These are phyloP conservation scores for Erebia epiphron DNA, from an alignment of 2,888 invertebrate species.

Conservation along the genomic window DNA sequence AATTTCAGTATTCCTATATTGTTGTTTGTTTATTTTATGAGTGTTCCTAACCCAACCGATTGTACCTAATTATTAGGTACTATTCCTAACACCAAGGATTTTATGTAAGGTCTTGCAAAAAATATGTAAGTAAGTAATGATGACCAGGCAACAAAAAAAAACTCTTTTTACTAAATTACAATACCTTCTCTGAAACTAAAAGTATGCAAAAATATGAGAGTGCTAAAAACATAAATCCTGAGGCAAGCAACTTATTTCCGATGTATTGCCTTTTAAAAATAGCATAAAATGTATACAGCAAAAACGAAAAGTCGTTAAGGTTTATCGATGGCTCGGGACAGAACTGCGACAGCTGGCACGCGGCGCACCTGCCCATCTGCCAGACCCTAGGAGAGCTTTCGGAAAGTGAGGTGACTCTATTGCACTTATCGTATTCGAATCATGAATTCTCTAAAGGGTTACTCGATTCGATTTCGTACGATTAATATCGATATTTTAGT, in stretches of 20 bases:
- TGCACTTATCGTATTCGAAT: neutral
- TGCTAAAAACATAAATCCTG: neutral
- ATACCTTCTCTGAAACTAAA: too few relatives aligned
- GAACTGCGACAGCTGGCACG: slow-evolving; percentile 55
- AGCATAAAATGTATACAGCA: slow-evolving; percentile 3
- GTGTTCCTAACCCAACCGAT: too few relatives aligned
- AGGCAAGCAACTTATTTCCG: neutral
- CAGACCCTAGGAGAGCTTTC: slow-evolving; percentile 37
- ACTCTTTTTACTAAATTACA: too few relatives aligned
- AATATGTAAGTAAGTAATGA: too few relatives aligned
- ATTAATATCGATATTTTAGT: too few relatives aligned
- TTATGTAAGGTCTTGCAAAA: too few relatives aligned
- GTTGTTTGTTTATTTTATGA: too few relatives aligned
- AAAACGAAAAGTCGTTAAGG: slow-evolving; percentile 11
- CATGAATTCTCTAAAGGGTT: neutral
- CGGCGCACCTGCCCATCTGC: slow-evolving; percentile 66
- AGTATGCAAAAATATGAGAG: neutral
- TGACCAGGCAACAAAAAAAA: too few relatives aligned
- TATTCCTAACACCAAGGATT: too few relatives aligned
- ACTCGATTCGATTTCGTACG: neutral
- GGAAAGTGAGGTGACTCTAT: slow-evolving; percentile 7
- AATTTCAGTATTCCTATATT: neutral
- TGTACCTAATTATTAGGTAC: too few relatives aligned
- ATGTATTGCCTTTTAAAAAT: neutral
- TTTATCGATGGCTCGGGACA: slow-evolving; percentile 39